Base-by-base conservation (phyloP, 2,113 vertebrate species). In the Sinocyclocheilus anophthalmus region DNA sequence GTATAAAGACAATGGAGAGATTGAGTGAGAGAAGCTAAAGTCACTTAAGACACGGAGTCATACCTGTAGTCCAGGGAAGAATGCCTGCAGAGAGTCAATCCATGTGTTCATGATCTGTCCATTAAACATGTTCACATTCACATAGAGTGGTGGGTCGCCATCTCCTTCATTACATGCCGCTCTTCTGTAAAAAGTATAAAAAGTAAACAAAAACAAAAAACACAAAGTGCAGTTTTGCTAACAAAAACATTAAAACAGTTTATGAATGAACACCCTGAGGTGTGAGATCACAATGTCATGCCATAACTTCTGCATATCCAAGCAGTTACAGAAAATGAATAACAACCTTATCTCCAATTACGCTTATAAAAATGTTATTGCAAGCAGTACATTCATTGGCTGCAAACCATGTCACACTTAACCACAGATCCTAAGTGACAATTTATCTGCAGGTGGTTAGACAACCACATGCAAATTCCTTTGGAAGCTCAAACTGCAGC, bases 11-110 rank as follows among this genome's bases (percentile, higher is more conserved):
- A n/a, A n/a, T n/a, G n/a, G n/a, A n/a, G n/a, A n/a, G n/a, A n/a
- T n/a, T n/a, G n/a, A n/a, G n/a, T n/a, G n/a, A n/a, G n/a, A n/a
- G n/a, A n/a, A n/a, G n/a, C n/a, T n/a, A n/a, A n/a, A n/a, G n/a
- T n/a, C n/a, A n/a, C n/a, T n/a, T 69, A 33, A 18, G 26, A 69
- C 14, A 9, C 30, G 30, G 30, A 53, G 14, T 72, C 20, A 24
- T 20, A 99, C 98, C 97, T 99, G 98, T 37, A 99, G 95, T 0
- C 98, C 98, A 0, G 98, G 98, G 90, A 99, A 99, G 90, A 99
- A 99, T n/a, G 98, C 98, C 90, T 99, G 98, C 86, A 99, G 95
- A 13, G 98, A 99, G 92, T 99, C 98, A 0, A 99, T 98, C 98
- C 98, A 99, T 0, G 98, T 99, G 95, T 99, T 99, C 96, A 99